A percentile compares a stretch with the other conserved stretches of the same genome.
Evolutionary conservation across 2,797 vertebrate species (phyloP).

Genomic region (Cottoperca gobio): DNA sequence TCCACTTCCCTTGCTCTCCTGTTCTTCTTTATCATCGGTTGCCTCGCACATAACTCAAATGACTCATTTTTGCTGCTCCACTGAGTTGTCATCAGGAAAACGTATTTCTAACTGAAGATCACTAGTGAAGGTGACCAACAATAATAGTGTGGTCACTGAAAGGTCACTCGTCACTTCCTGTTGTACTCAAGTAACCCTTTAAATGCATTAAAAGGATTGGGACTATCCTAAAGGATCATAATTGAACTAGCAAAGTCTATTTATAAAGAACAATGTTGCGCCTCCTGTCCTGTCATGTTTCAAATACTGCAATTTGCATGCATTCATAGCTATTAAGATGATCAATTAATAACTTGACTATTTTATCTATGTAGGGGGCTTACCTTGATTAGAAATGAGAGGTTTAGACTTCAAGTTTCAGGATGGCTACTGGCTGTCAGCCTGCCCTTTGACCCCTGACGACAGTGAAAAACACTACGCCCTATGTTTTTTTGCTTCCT

Average conservation of each 20-base stretch:
- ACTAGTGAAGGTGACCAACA: conserved; percentile 24
- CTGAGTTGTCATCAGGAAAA: conserved; percentile 30
- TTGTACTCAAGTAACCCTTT: conserved; percentile 22
- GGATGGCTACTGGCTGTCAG: conserved; percentile 1
- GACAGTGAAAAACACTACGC: conserved; percentile 28
- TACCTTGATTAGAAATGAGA: neutral
- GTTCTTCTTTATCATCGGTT: conserved; percentile 4
- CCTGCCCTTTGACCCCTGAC: conserved; percentile 56
- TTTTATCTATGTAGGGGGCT: conserved; percentile 1
- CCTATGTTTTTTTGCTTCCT: conserved; percentile 17
- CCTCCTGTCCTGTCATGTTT: neutral
- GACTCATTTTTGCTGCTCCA: conserved; percentile 1
- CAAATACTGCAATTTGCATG: neutral
- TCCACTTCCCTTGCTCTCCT: conserved; percentile 3
- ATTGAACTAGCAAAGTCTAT: neutral
- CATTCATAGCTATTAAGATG: neutral
- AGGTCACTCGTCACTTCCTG: conserved; percentile 1
- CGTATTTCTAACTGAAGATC: conserved; percentile 4
- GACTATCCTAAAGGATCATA: neutral
- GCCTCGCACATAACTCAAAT: conserved; percentile 1
- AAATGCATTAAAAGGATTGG: conserved; percentile 11
- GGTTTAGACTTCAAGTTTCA: conserved; percentile 22
- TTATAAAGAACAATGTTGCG: neutral
- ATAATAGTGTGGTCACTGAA: conserved; percentile 2
- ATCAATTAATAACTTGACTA: neutral